A percentile compares a stretch with the other conserved stretches of the same genome.
Conservation (phyloP, 2,888 invertebrate species). For the Dasypolia templi region DNA sequence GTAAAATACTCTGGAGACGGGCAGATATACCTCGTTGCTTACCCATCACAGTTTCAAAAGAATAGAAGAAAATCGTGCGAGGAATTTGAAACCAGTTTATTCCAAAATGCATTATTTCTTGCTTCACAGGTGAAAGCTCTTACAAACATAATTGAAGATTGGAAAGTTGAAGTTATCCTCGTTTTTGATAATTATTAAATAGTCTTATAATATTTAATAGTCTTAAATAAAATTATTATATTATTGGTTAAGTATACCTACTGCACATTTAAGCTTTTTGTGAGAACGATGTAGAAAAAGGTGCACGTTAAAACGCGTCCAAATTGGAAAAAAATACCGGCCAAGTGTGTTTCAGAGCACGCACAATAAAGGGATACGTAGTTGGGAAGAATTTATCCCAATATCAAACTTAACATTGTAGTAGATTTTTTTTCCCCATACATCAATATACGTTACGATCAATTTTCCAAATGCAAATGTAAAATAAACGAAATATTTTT, state of each 20-base stretch:
- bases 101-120: slow-evolving; percentile 37
- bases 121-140: slow-evolving; percentile 10
- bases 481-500: too few relatives aligned
- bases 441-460: too few relatives aligned
- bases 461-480: too few relatives aligned
- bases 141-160: not conserved
- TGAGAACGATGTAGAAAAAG: not conserved
- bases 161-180: not conserved
- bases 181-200: too few relatives aligned
- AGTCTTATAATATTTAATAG: too few relatives aligned
- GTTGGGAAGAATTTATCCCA: too few relatives aligned
- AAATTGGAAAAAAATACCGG: too few relatives aligned
- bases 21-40: slow-evolving; percentile 6
- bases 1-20: slow-evolving; percentile 14
- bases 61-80: slow-evolving; percentile 6
- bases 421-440: too few relatives aligned
- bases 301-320: not conserved
- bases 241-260: not conserved
- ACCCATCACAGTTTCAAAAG: slow-evolving; percentile 21
- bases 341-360: too few relatives aligned
- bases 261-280: not conserved
- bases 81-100: slow-evolving; percentile 23
- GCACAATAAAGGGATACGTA: too few relatives aligned
- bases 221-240: too few relatives aligned
- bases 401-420: too few relatives aligned